These are phyloP conservation scores for Bombus pascuorum DNA, from an alignment of 1,140 invertebrate species.

Conservation along the genomic window DNA sequence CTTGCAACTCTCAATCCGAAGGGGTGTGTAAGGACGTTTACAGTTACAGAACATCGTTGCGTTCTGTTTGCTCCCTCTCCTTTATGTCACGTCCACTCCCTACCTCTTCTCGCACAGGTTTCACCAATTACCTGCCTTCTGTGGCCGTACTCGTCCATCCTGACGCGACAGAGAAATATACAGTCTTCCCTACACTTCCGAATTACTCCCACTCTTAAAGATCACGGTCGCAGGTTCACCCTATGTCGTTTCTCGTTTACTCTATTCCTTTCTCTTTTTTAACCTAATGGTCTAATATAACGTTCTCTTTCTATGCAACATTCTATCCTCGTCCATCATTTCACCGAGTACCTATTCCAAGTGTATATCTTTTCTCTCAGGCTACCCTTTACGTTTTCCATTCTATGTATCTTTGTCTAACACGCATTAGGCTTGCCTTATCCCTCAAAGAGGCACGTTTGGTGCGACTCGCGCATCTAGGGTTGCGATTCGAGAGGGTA, in stretches of 20 bases:
- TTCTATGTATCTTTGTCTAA: neutral
- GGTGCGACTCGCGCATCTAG: constrained; percentile 64
- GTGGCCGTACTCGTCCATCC: constrained; percentile 28
- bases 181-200: constrained; percentile 29
- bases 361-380: neutral
- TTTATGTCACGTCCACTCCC: neutral
- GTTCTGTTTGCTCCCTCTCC: neutral
- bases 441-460: constrained; percentile 33
- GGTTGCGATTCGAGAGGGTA: constrained; percentile 65
- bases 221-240: constrained; percentile 68
- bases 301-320: too few species aligned
- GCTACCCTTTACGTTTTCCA: neutral
- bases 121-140: constrained; percentile 48
- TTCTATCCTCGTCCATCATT: neutral
- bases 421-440: neutral
- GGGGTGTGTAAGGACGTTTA: constrained; percentile 31
- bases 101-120: constrained; percentile 47
- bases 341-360: neutral
- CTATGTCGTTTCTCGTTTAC: constrained; percentile 34
- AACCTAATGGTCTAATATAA: too few species aligned
- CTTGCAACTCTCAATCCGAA: constrained; percentile 21
- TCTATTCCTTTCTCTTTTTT: neutral
- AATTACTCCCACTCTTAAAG: constrained; percentile 57
- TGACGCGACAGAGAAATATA: constrained; percentile 25
- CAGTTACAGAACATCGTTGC: constrained; percentile 7